A percentile compares a stretch with the other conserved stretches of the same genome.
Evolutionary conservation across 2,797 vertebrate species (phyloP).

Genomic region (Poecilia picta): DNA sequence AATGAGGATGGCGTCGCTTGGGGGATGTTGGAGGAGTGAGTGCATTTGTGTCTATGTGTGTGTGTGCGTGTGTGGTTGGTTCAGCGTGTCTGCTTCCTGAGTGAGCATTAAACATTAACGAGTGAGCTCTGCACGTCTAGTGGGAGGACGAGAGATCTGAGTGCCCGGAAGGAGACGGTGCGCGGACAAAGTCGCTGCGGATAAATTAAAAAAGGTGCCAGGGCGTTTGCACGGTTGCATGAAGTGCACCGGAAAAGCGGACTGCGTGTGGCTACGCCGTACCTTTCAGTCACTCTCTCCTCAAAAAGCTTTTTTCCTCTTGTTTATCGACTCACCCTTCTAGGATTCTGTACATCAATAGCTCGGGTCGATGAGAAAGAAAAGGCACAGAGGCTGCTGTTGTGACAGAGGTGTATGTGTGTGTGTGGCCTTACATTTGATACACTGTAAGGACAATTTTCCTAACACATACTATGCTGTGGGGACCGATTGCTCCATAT

Average conservation of each 20-base stretch:
- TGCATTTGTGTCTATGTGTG: conserved; percentile 40
- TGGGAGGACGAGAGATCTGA: conserved; percentile 50
- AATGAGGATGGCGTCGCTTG: conserved; percentile 83
- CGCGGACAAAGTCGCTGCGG: conserved; percentile 31
- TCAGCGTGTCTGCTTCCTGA: conserved; percentile 75
- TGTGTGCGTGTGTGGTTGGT: conserved; percentile 45
- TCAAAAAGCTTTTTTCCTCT: conserved; percentile 67
- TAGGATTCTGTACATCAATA: conserved; percentile 67
- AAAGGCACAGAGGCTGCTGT: conserved; percentile 57
- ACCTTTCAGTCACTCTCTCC: conserved; percentile 45
- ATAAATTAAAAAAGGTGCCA: conserved; percentile 16
- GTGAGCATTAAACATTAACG: conserved; percentile 84
- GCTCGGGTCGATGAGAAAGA: conserved; percentile 58
- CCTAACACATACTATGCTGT: no score
- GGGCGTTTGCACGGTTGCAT: conserved; percentile 19
- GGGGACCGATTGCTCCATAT: not conserved
- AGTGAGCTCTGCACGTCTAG: conserved; percentile 64
- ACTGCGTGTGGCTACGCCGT: conserved; percentile 30
- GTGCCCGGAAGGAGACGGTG: conserved; percentile 32
- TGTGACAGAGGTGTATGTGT: conserved; percentile 29
- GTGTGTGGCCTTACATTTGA: conserved; percentile 3
- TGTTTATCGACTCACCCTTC: conserved; percentile 69
- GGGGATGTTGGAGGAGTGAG: conserved; percentile 61
- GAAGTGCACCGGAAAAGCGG: conserved; percentile 28
- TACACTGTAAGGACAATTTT: no score